Evolutionary conservation across 1,140 invertebrate species (phyloP).

Genomic region (Kradibia gibbosae): DNA sequence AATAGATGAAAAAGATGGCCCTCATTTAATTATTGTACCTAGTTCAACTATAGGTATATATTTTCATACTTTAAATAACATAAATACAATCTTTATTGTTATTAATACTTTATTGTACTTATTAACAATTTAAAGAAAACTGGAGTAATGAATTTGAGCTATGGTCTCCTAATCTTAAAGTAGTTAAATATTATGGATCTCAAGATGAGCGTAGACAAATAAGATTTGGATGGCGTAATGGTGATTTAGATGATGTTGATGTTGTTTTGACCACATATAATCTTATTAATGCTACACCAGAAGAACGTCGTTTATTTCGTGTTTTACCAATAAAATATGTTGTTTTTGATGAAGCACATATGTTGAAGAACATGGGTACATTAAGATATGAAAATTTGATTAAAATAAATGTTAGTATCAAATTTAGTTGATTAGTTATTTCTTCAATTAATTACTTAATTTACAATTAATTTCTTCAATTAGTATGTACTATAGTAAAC

Average conservation of each 20-base stretch:
- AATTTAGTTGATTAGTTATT: constrained; percentile 10
- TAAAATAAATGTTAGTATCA: constrained; percentile 82
- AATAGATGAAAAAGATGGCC: constrained; percentile 76
- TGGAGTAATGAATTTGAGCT: constrained; percentile 88
- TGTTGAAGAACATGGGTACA: constrained; percentile 97
- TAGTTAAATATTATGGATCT: constrained; percentile 90
- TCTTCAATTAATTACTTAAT: not conserved
- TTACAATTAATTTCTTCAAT: constrained; percentile 4
- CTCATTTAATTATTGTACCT: constrained; percentile 93
- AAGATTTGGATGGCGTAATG: constrained; percentile 83
- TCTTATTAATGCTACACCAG: constrained; percentile 85
- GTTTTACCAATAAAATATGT: constrained; percentile 92
- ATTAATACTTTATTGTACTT: constrained; percentile 61
- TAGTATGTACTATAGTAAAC: no score
- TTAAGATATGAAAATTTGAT: constrained; percentile 91
- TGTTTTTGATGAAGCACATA: constrained; percentile 97
- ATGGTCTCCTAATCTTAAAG: constrained; percentile 88
- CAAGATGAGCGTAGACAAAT: constrained; percentile 87
- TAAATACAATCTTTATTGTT: not conserved
- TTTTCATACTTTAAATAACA: constrained; percentile 50
- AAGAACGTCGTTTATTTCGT: constrained; percentile 93
- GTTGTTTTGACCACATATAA: constrained; percentile 92
- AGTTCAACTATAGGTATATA: constrained; percentile 87
- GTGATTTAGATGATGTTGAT: constrained; percentile 83
- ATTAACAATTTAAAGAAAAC: no score